A percentile compares a stretch with the other conserved stretches of the same genome.
These are phyloP conservation scores for Cromileptes altivelis DNA, from an alignment of 2,113 vertebrate genomes.

Conservation along the genomic window DNA sequence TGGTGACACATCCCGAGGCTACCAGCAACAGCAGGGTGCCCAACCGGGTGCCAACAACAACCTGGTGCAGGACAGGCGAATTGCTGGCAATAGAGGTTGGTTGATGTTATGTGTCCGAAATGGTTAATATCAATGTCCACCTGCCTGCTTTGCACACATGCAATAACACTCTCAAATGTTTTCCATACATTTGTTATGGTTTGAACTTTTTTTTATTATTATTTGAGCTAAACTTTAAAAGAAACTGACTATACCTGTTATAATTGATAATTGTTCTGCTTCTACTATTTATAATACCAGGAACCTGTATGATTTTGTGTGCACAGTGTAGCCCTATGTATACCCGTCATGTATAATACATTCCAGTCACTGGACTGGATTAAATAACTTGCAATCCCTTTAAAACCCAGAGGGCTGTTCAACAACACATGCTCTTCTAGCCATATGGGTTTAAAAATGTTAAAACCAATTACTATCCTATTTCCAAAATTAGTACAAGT, in stretches of 20 bases:
- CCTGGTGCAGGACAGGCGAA: slow-evolving; percentile 21
- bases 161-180: not conserved
- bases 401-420: not conserved
- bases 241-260: not conserved
- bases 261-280: not conserved
- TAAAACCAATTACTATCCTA: too few relatives aligned
- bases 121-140: not conserved
- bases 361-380: not conserved
- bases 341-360: not conserved
- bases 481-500: too few relatives aligned
- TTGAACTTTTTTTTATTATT: not conserved
- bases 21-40: slow-evolving; percentile 26
- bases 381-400: not conserved
- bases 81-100: slow-evolving; percentile 6
- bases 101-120: not conserved
- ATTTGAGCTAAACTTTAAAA: not conserved
- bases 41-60: slow-evolving; percentile 7
- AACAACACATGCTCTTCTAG: not conserved
- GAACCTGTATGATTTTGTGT: not conserved
- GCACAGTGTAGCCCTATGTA: too few relatives aligned
- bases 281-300: not conserved
- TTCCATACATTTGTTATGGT: not conserved
- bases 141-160: not conserved
- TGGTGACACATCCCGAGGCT: not conserved
- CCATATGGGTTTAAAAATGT: not conserved